phyloP scores from a whole-genome alignment of 2,797 vertebrate genomes.

The Dermochelys coriacea region DNA sequence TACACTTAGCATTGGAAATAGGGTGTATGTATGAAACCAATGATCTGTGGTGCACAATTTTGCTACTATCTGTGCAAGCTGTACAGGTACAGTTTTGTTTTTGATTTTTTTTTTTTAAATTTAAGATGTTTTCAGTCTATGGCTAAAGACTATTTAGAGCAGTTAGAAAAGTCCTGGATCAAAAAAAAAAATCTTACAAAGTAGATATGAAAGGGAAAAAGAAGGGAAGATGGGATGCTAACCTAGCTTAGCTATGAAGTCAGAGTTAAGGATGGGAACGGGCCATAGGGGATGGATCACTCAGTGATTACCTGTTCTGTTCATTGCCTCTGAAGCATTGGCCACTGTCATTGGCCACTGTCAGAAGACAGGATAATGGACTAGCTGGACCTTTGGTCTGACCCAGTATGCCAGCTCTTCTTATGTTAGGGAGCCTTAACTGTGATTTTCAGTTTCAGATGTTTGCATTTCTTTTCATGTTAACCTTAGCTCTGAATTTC shows the following conservation, averaged over 20 bases:
- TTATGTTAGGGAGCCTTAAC: neutral
- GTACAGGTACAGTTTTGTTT: neutral
- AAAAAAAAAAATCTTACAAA: neutral
- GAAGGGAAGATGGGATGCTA: neutral
- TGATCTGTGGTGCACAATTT: rapidly evolving
- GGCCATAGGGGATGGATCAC: too few species aligned
- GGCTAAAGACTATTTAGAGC: neutral
- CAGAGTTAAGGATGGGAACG: neutral
- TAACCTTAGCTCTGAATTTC: neutral
- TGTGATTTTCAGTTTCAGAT: neutral
- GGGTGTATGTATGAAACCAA: neutral
- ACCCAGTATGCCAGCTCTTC: too few species aligned
- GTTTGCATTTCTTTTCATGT: neutral
- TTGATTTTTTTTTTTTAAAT: neutral
- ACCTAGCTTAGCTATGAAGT: neutral
- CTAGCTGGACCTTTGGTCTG: too few species aligned
- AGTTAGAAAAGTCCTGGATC: neutral
- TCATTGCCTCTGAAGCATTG: too few species aligned
- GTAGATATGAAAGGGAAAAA: neutral
- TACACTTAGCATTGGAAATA: neutral
- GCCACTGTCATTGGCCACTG: too few species aligned
- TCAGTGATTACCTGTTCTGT: too few species aligned
- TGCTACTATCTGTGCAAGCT: neutral
- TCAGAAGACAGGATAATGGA: too few species aligned
- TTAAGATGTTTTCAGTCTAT: neutral